These are phyloP conservation scores for Gonioctena quinquepunctata DNA, from an alignment of 1,140 invertebrate genomes.

Conservation along the genomic window DNA sequence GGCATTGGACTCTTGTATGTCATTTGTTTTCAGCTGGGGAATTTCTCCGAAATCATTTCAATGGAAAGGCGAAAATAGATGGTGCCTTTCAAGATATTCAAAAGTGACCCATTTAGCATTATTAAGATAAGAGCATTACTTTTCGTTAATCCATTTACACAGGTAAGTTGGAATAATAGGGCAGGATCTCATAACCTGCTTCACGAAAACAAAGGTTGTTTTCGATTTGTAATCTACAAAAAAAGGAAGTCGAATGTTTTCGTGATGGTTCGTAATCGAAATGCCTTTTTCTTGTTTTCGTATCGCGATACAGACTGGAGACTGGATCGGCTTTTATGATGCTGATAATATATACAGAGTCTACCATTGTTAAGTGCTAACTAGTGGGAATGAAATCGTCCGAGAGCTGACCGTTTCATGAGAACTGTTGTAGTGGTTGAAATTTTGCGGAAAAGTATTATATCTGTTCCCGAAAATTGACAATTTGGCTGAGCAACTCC, in stretches of 20 bases:
- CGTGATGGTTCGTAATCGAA: neutral
- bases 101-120: neutral
- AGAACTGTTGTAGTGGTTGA: too few relatives aligned
- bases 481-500: too few relatives aligned
- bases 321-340: neutral
- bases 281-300: neutral
- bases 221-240: neutral
- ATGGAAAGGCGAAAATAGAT: neutral
- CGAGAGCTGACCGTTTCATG: too few relatives aligned
- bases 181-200: neutral
- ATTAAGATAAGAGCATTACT: neutral
- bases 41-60: neutral
- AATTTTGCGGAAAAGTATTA: too few relatives aligned
- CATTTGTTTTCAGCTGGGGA: neutral
- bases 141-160: neutral
- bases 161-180: neutral
- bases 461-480: too few relatives aligned
- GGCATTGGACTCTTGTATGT: too few relatives aligned
- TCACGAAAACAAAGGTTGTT: neutral
- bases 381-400: too few relatives aligned
- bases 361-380: too few relatives aligned
- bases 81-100: neutral
- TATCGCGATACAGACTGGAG: neutral
- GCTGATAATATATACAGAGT: neutral
- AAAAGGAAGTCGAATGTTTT: neutral